phyloP scores from a whole-genome alignment of 2,888 invertebrate species.

The Tipula helvola region DNA sequence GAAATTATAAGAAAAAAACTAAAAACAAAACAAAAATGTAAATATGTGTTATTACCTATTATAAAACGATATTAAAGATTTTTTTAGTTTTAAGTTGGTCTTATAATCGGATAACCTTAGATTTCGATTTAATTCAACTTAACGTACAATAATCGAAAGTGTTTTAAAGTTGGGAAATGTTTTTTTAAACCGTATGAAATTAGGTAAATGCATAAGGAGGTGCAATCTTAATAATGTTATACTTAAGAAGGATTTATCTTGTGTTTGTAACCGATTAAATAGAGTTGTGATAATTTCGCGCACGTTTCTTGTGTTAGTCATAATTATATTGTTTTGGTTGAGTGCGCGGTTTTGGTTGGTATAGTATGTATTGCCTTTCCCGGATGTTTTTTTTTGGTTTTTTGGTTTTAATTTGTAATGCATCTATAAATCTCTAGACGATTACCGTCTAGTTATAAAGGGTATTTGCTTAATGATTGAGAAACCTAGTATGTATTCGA shows the following conservation, averaged over 20 bases:
- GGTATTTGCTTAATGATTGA: too few relatives aligned
- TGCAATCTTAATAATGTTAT: background rate
- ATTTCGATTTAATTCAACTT: background rate
- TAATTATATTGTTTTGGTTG: background rate
- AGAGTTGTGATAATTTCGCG: background rate
- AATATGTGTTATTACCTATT: background rate
- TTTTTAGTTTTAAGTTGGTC: background rate
- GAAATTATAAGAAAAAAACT: background rate
- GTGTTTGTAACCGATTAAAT: background rate
- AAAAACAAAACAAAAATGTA: background rate
- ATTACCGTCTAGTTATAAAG: too few relatives aligned
- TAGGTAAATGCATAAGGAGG: background rate
- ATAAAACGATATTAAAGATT: background rate
- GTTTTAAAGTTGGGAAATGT: background rate
- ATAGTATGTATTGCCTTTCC: background rate
- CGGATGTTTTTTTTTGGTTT: background rate
- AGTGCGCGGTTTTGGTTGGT: background rate
- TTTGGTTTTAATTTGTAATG: background rate
- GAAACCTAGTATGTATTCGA: too few relatives aligned
- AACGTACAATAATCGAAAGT: background rate
- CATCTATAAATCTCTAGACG: background rate
- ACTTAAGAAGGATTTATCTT: background rate
- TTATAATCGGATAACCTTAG: background rate
- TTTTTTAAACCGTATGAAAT: background rate
- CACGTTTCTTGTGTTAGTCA: background rate